Percentiles rank a stretch among this genome's conserved stretches.
Conservation (phyloP, 2,797 vertebrate genomes). For the Brachyalestes nurse region DNA sequence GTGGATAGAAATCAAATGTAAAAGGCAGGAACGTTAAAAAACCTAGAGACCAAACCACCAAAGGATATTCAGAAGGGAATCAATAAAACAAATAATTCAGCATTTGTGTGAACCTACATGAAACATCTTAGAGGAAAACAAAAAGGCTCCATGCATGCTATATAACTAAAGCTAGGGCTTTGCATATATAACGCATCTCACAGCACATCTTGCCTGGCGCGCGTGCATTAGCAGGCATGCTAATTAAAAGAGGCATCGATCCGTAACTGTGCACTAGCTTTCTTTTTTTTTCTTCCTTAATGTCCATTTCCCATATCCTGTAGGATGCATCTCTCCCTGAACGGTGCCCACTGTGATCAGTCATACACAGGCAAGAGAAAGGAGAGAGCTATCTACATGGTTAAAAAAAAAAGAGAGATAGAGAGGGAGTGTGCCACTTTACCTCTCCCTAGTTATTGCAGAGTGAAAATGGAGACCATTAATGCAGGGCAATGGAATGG, state of each 20-base stretch:
- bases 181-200: not conserved
- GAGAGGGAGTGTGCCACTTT: slow-evolving; percentile 43
- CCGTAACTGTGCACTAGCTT: slow-evolving; percentile 53
- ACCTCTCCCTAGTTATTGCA: slow-evolving; percentile 40
- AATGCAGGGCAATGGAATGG: slow-evolving; percentile 28
- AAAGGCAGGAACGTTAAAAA: not conserved
- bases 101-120: not conserved
- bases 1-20: slow-evolving; percentile 40
- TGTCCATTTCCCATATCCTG: slow-evolving; percentile 74
- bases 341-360: slow-evolving; percentile 71
- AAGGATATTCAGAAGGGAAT: slow-evolving; percentile 10
- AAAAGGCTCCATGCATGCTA: not conserved
- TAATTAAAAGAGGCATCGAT: slow-evolving; percentile 82
- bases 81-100: slow-evolving; percentile 14
- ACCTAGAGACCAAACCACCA: not conserved
- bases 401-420: slow-evolving; percentile 18
- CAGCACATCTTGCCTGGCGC: slow-evolving; percentile 3
- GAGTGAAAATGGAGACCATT: slow-evolving; percentile 51
- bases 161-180: not conserved
- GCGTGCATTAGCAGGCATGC: slow-evolving; percentile 65
- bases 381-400: slow-evolving; percentile 28
- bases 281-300: slow-evolving; percentile 54
- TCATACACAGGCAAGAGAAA: slow-evolving; percentile 62
- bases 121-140: not conserved
- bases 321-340: slow-evolving; percentile 76